Evolutionary conservation across 2,888 invertebrate genomes (phyloP).

Genomic region (Caenorhabditis sp.): DNA sequence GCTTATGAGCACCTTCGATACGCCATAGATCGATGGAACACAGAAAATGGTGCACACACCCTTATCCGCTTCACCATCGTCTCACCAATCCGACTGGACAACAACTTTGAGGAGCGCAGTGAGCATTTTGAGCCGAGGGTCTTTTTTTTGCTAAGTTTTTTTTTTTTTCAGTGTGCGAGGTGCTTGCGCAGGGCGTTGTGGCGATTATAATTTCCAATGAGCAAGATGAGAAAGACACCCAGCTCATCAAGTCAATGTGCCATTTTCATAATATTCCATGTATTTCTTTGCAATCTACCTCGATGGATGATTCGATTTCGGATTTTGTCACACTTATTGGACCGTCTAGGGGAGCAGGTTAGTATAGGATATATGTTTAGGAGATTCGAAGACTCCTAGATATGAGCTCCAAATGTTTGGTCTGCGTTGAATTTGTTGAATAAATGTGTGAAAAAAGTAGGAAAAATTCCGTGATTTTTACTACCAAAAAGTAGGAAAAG

Average conservation of each 20-base stretch:
- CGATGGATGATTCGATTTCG: slow-evolving; percentile 26
- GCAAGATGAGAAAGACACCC: slow-evolving; percentile 49
- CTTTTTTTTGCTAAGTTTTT: background rate
- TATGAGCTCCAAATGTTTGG: too few relatives aligned
- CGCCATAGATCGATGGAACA: slow-evolving; percentile 66
- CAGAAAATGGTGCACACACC: slow-evolving; percentile 51
- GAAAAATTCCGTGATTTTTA: too few relatives aligned
- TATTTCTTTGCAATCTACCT: slow-evolving; percentile 31
- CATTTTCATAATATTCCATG: slow-evolving; percentile 59
- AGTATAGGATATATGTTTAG: background rate
- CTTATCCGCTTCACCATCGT: slow-evolving; percentile 54
- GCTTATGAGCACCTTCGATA: slow-evolving; percentile 62
- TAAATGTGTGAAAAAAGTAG: too few relatives aligned
- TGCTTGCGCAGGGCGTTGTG: slow-evolving; percentile 64
- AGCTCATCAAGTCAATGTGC: slow-evolving; percentile 63
- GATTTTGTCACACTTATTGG: slow-evolving; percentile 50
- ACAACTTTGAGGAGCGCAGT: slow-evolving; percentile 54
- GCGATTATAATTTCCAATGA: slow-evolving; percentile 60
- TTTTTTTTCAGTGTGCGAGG: slow-evolving; percentile 62
- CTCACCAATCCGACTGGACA: slow-evolving; percentile 42
- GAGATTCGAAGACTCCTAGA: background rate
- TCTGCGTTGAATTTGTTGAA: too few relatives aligned
- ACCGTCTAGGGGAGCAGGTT: slow-evolving; percentile 40
- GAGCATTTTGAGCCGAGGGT: background rate
- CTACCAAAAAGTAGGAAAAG: too few relatives aligned